Percentiles rank a stretch among this genome's conserved stretches.
These are phyloP conservation scores for Phorcus lineatus DNA, from an alignment of 2,888 invertebrate genomes.

Conservation along the genomic window DNA sequence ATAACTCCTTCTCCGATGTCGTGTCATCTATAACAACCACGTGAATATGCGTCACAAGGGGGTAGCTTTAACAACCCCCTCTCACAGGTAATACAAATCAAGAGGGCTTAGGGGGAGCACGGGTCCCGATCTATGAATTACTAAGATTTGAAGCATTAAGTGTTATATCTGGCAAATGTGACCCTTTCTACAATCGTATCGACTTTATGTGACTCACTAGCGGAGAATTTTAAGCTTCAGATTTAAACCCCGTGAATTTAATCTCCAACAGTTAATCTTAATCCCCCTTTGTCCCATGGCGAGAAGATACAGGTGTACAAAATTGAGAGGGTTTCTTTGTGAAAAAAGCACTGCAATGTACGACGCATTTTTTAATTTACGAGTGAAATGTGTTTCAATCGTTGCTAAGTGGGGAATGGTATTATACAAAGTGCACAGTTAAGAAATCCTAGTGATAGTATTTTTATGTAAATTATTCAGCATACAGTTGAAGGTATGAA, in stretches of 20 bases:
- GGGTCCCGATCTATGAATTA: background rate
- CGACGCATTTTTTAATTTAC: too few relatives aligned
- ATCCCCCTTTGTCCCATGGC: background rate
- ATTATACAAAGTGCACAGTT: too few relatives aligned
- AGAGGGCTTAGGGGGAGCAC: background rate
- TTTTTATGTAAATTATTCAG: too few relatives aligned
- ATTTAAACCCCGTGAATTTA: background rate
- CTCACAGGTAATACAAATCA: background rate
- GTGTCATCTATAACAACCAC: background rate
- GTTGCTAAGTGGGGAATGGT: too few relatives aligned
- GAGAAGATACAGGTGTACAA: too few relatives aligned
- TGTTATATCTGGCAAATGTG: background rate
- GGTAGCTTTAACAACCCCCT: background rate
- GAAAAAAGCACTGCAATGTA: too few relatives aligned
- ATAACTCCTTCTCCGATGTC: background rate
- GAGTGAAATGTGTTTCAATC: too few relatives aligned
- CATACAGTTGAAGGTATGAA: too few relatives aligned
- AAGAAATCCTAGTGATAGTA: too few relatives aligned
- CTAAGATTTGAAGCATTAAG: background rate
- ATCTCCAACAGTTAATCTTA: constrained; percentile 1
- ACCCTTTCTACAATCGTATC: background rate
- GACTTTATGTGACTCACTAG: background rate
- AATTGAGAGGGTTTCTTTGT: too few relatives aligned
- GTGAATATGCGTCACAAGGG: too few relatives aligned
- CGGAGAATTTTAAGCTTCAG: background rate